Evolutionary conservation across 2,888 invertebrate species (phyloP), one percentile per base, ranked within the genome.

Genomic region (Lasioglossum vierecki): DNA sequence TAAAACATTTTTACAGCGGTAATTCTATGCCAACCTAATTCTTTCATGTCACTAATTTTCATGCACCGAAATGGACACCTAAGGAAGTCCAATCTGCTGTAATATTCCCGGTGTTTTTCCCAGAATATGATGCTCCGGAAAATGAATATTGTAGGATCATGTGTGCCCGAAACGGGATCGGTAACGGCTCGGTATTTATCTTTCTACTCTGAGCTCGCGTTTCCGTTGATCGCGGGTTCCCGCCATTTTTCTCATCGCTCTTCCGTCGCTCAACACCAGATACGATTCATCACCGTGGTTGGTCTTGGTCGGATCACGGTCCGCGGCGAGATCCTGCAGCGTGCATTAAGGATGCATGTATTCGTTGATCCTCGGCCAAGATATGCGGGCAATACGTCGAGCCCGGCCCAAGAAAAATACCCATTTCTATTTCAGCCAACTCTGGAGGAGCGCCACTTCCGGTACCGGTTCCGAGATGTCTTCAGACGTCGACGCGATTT

Each of bases 351-450:
- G 89, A 93, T 93, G 93, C 93, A 93, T 93, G 92, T 93, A 92
- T 92, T 92, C 93, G 88, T 92, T 91, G 93, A 93, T 93, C 91
- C 90, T 87, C 89, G 88, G 92, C 92, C 92, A 92, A 92, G 93
- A 93, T 93, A 93, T 92, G 89, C 84, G 84, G 88, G 92, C 92
- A 91, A 92, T 93, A 93, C 92, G 92, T 92, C 92, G 92, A 89
- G 90, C 80, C 71, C 90, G 78, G 86, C 87, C 87, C 86, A 90
- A 93, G 93, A 91, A 92, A 92, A 93, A 93, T 93, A 89, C 90
- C 88, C 88, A 83, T 80, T 88, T 82, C 88, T 85, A 80, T 86
- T 89, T 76, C 46, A 35, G 86, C 68, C 70, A 41, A 26, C 46
- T 68, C 79, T 18, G 66, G 15, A 53, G 15, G n/a, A 80, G 66